Conservation (phyloP, 2,888 invertebrate genomes). For the Pelosia muscerda region DNA sequence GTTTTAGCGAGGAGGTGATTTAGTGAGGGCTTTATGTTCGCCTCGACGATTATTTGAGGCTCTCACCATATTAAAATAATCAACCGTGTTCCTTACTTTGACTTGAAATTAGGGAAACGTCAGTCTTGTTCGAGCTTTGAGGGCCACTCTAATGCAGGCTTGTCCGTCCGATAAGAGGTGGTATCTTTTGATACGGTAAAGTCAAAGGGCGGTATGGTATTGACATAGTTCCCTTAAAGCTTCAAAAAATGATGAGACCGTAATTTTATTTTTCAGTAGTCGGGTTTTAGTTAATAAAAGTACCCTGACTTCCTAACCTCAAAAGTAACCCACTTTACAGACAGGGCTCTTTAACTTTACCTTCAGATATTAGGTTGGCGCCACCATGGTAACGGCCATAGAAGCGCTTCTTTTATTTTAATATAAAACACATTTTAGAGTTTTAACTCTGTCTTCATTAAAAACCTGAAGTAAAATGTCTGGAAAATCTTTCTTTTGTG, state of each 20-base stretch:
- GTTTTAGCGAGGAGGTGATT: neutral
- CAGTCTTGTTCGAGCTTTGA: neutral
- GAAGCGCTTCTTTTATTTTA: slow-evolving; percentile 7
- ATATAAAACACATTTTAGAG: slow-evolving; percentile 11
- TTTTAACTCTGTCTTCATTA: slow-evolving; percentile 6
- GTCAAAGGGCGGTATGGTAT: no score
- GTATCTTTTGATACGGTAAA: no score
- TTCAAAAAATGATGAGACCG: no score
- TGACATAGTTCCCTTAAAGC: no score
- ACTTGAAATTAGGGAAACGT: neutral
- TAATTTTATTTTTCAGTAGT: no score
- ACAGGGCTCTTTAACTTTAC: no score
- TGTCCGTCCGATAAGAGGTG: neutral
- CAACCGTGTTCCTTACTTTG: neutral
- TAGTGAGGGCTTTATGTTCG: neutral
- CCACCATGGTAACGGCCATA: slow-evolving; percentile 11
- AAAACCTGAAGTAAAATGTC: slow-evolving; percentile 12
- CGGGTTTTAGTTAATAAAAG: no score
- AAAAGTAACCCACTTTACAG: no score
- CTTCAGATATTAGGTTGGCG: no score
- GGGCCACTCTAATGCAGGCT: neutral
- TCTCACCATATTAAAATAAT: neutral
- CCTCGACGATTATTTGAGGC: slow-evolving; percentile 1
- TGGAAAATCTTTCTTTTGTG: slow-evolving; percentile 19
- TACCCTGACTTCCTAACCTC: no score